Percentiles rank a stretch among this genome's conserved stretches.
phyloP scores from a whole-genome alignment of 2,888 invertebrate species.

The Heliothis peltigera region DNA sequence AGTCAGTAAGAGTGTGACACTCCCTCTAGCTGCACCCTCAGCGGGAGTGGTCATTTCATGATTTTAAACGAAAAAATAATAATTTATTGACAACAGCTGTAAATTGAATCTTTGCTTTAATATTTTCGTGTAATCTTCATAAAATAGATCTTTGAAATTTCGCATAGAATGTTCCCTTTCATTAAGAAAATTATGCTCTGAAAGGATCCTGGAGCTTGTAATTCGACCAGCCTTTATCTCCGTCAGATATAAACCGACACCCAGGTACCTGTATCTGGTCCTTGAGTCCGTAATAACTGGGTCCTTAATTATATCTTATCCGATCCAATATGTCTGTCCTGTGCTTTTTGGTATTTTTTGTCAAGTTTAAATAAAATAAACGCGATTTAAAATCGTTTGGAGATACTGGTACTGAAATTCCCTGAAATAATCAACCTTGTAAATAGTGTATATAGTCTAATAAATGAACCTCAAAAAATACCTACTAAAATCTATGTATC shows the following conservation, averaged over 20 bases:
- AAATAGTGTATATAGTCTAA: no score
- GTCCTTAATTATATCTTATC: conserved; percentile 40
- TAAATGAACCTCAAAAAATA: no score
- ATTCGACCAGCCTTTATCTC: conserved; percentile 35
- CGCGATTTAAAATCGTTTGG: neutral
- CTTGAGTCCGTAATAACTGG: conserved; percentile 38
- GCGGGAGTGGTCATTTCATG: no score
- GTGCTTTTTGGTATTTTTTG: neutral
- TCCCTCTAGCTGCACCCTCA: no score
- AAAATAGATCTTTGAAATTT: conserved; percentile 33
- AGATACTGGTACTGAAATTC: no score
- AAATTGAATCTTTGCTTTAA: neutral
- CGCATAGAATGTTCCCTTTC: conserved; percentile 34
- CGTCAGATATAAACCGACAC: conserved; percentile 31
- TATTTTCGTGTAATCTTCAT: conserved; percentile 22
- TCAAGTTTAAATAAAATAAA: neutral
- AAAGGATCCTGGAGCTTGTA: conserved; percentile 28
- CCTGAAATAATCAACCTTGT: no score
- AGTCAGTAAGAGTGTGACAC: no score
- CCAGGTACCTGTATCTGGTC: conserved; percentile 22
- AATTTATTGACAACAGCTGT: no score
- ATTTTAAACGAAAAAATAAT: no score
- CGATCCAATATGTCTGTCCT: conserved; percentile 21
- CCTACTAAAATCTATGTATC: no score
- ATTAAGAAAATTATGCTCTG: conserved; percentile 50